Percentiles rank a stretch among this genome's conserved stretches.
phyloP scores from a whole-genome alignment of 2,888 invertebrate genomes.

The Hypena proboscidalis region DNA sequence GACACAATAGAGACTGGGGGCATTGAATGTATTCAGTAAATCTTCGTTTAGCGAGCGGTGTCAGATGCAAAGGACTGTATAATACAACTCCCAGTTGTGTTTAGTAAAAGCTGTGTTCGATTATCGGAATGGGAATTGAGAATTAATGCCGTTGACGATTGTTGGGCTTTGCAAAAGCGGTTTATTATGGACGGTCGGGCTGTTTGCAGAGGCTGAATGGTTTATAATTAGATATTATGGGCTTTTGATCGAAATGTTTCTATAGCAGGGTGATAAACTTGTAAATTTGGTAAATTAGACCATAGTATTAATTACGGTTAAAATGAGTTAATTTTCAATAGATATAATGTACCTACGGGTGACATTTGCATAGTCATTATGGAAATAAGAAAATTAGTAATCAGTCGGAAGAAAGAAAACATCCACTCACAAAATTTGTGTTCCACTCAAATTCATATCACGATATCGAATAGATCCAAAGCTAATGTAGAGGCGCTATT shows the following conservation, averaged over 20 bases:
- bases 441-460: slow-evolving; percentile 10
- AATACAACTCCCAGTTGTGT: slow-evolving; percentile 37
- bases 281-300: no score
- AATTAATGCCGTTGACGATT: slow-evolving; percentile 45
- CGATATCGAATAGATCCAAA: slow-evolving; percentile 27
- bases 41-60: slow-evolving; percentile 50
- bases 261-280: no score
- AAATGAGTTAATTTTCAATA: no score
- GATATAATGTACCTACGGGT: no score
- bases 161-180: slow-evolving; percentile 31
- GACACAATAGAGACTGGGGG: slow-evolving; percentile 41
- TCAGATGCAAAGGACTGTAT: slow-evolving; percentile 51
- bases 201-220: slow-evolving; percentile 15
- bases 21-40: slow-evolving; percentile 52
- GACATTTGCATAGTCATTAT: no score
- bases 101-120: slow-evolving; percentile 47
- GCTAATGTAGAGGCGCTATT: slow-evolving; percentile 23
- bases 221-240: slow-evolving; percentile 11
- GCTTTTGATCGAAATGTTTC: not conserved
- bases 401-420: not conserved
- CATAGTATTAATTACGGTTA: no score
- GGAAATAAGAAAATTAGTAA: no score
- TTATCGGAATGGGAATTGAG: slow-evolving; percentile 47
- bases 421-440: no score
- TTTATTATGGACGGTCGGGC: slow-evolving; percentile 26